Evolutionary conservation across 2,888 invertebrate genomes (phyloP).

Genomic region (Drosophila merina): DNA sequence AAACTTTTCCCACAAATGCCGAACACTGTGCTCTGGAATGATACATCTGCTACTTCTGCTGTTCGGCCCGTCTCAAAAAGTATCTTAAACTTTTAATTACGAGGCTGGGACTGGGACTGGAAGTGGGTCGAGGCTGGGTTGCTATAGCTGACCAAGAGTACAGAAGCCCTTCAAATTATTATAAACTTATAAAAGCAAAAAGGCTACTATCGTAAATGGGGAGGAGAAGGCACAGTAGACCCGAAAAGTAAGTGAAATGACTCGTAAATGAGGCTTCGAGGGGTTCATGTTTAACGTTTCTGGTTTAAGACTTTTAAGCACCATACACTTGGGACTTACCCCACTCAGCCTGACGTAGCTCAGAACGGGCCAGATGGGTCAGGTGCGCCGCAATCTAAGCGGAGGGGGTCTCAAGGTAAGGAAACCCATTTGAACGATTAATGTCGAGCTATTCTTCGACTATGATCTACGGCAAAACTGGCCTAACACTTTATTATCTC

Average conservation of each 20-base stretch:
- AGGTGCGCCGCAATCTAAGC: conserved; percentile 21
- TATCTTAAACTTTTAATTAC: conserved; percentile 77
- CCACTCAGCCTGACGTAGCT: conserved; percentile 10
- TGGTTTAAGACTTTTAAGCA: conserved; percentile 52
- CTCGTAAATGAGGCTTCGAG: conserved; percentile 46
- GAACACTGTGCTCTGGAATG: conserved; percentile 27
- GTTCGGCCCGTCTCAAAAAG: conserved; percentile 64
- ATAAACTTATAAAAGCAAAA: conserved; percentile 61
- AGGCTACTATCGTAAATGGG: background rate
- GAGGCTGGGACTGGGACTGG: conserved; percentile 30
- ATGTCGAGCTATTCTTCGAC: conserved; percentile 44
- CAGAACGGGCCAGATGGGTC: conserved; percentile 13
- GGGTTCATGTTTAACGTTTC: conserved; percentile 47
- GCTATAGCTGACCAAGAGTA: conserved; percentile 56
- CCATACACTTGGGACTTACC: conserved; percentile 38
- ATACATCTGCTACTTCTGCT: conserved; percentile 55
- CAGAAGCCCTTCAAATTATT: conserved; percentile 61
- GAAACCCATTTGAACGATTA: conserved; percentile 51
- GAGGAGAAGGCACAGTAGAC: background rate
- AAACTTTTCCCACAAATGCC: conserved; percentile 63
- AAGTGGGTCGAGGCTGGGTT: background rate
- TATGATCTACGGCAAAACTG: conserved; percentile 42
- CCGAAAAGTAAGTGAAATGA: conserved; percentile 58
- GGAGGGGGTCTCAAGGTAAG: conserved; percentile 20
- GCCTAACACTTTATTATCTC: conserved; percentile 45